Base-by-base conservation (phyloP, 2,797 vertebrate species). In the Hoplostethus atlanticus region DNA sequence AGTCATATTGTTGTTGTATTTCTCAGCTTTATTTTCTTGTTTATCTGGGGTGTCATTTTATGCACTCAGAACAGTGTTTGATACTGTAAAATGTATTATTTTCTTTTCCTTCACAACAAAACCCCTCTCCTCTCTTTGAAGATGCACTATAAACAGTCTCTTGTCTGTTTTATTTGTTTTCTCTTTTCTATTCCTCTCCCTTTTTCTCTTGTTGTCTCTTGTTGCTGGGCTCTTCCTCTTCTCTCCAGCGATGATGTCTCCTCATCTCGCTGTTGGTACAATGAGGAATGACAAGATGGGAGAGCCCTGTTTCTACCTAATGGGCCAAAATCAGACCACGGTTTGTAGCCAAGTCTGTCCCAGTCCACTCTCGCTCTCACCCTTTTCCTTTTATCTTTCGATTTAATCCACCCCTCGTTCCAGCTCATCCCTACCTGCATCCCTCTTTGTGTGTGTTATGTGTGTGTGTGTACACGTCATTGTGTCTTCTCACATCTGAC, bases 301-400 rank as follows among this genome's bases (percentile, higher is more conserved):
- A 95, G 98, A 99, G 95, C 96, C 98, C 97, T 99, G 97, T 97
- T 98, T 98, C 98, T 99, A 98, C 98, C 96, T 99, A 95, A 98
- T 97, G 97, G 98, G 98, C 96, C 98, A 98, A 97, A 99, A 98
- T 97, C 97, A 99, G 96, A 98, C 97, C 96, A 99, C 97, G 98
- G 98, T 99, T 99, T 98, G 98, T 99, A 98, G 96, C 94, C 96
- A 89, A 95, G 86, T 97, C 96, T 91, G 92, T 91, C 87, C 84
- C 85, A 62, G 64, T 82, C 75, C 84, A 73, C 79, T 57, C 52
- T 52, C 72, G 73, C 61, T 21, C 51, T 77, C 86, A 79, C 87
- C 10, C 63, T 73, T 76, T 75, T 71, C 72, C 83, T 85, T 76
- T 69, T 46, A 57, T 47, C 28, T 15, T 44, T 50, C 31, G 4